Percentiles rank a stretch among this genome's conserved stretches.
Evolutionary conservation across 64 coral and sea anemone species (phyloP).

Genomic region (Porites lutea): DNA sequence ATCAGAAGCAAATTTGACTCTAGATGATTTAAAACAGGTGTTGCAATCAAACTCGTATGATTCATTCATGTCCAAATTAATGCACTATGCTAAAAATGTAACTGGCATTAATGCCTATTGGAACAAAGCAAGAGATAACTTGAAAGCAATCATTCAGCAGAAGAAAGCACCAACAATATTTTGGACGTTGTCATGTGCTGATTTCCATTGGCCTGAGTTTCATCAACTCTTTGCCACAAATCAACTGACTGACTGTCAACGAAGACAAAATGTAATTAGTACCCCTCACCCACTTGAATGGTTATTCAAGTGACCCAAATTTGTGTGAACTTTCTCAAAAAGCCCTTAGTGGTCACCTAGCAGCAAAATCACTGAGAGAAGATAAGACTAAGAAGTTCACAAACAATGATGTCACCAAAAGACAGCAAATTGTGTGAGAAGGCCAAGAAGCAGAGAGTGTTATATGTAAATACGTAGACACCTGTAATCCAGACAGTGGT

Average conservation of each 20-base stretch:
- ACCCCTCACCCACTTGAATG: too few species aligned
- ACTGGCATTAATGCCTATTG: slow-evolving; percentile 6
- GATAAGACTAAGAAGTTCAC: too few species aligned
- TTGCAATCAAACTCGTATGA: too few species aligned
- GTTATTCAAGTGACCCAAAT: neutral
- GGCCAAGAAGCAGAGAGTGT: slow-evolving; percentile 1
- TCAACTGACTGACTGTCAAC: neutral
- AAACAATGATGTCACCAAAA: too few species aligned
- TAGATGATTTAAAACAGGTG: slow-evolving; percentile 22
- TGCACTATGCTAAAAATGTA: neutral
- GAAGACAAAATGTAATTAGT: too few species aligned
- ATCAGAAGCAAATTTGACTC: slow-evolving; percentile 36
- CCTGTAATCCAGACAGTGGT: slow-evolving; percentile 7
- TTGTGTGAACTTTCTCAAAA: slow-evolving; percentile 30
- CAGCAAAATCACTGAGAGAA: too few species aligned
- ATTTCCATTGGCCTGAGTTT: slow-evolving; percentile 43
- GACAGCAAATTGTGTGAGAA: neutral
- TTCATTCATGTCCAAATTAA: neutral
- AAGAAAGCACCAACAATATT: slow-evolving; percentile 28
- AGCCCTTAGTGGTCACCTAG: slow-evolving; percentile 9
- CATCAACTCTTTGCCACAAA: slow-evolving; percentile 10
- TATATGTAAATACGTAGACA: slow-evolving; percentile 44
- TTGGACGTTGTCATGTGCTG: slow-evolving; percentile 35
- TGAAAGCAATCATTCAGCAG: slow-evolving; percentile 33
- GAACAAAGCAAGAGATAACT: slow-evolving; percentile 25